These are phyloP conservation scores for Triplophysa tibetana DNA, from an alignment of 2,113 vertebrate species.

Conservation along the genomic window DNA sequence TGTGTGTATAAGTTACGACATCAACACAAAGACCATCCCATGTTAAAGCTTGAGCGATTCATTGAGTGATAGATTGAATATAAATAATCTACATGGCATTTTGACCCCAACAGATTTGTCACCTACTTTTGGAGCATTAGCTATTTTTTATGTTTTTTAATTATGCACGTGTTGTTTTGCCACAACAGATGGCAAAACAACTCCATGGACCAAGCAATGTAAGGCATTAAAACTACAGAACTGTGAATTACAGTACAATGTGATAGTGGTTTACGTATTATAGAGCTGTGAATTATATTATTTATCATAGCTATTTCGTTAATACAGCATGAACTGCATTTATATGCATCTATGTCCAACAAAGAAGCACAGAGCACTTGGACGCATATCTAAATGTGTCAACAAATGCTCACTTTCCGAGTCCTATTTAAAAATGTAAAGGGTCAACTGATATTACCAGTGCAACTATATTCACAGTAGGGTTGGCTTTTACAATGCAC, in stretches of 20 bases:
- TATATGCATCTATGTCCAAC: too few relatives aligned
- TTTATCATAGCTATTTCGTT: not conserved
- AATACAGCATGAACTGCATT: not conserved
- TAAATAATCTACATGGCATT: not conserved
- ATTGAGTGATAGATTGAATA: not conserved
- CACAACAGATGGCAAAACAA: too few relatives aligned
- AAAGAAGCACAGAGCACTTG: not conserved
- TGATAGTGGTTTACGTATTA: too few relatives aligned
- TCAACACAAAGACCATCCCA: conserved; percentile 6
- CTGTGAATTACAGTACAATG: too few relatives aligned
- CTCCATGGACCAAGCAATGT: too few relatives aligned
- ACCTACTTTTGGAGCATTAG: too few relatives aligned
- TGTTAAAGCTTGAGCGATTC: not conserved
- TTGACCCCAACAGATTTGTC: not conserved
- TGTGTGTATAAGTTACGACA: not conserved
- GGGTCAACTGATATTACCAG: not conserved
- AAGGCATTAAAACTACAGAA: too few relatives aligned
- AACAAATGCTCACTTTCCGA: not conserved
- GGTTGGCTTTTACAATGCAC: too few relatives aligned
- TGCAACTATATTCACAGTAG: not conserved
- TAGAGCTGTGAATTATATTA: not conserved
- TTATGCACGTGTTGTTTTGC: too few relatives aligned
- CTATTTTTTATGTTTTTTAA: too few relatives aligned
- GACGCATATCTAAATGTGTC: not conserved
- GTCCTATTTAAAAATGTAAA: not conserved